Base-by-base conservation (phyloP, 2,113 vertebrate genomes). In the Camelus bactrianus region DNA sequence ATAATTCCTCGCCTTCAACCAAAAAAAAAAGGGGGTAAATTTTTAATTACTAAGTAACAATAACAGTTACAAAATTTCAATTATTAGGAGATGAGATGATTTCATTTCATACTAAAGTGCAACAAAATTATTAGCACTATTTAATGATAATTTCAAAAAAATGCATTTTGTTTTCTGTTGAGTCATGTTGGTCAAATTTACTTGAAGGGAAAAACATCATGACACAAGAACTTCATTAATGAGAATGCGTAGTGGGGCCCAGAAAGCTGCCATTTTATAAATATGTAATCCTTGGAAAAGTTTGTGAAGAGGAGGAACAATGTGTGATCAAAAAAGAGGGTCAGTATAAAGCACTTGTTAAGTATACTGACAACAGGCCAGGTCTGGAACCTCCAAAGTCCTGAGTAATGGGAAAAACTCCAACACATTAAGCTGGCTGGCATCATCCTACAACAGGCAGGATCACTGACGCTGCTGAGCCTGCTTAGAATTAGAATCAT, bases 21-120 rank as follows among this genome's bases (percentile, higher is more conserved):
- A 64, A 91, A 98, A 98, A 86, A 97, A 79, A 5, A 15, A 52
- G 60, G 42, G 97, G 95, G 50, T 48, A 94, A 96, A 96, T 93
- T 97, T 65, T 86, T 92, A 98, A 96, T 96, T 97, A 95, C 89
- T 98, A 96, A 97, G 97, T 98, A 98, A 92, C 35, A 97, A 83
- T 97, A 98, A 97, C 93, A 98, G 97, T 97, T 97, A 96, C 79
- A 97, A 97, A 97, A 94, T 93, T 87, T 97, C 95, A 98, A 94
- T 97, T 97, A 97, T 96, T 98, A 86, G 80, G 89, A 98, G 97
- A 97, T 97, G 62, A 52, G 91, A 98, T 89, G 28, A 97, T 82
- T 97, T 97, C 94, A 98, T 98, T 98, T 98, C 97, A 98, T 88
- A 91, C 89, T 97, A 89, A 98, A 98, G 97, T 85, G 81, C 91